Base-by-base conservation (phyloP, 2,888 invertebrate genomes). In the Torymus texanus region DNA sequence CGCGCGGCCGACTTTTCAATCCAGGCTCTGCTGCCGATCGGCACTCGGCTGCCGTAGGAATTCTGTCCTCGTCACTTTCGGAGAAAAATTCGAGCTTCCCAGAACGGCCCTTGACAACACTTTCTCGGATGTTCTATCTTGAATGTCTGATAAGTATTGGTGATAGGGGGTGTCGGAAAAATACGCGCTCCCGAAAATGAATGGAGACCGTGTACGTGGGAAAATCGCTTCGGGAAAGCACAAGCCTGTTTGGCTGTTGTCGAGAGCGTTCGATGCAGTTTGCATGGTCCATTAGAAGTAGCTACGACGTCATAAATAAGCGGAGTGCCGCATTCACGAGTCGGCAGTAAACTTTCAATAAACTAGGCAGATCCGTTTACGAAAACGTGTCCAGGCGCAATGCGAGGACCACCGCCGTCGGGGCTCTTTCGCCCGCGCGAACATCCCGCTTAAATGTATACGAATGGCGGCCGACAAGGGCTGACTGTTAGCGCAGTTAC, bases 291-390 rank as follows among this genome's bases (percentile, higher is more conserved):
- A 73, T 73, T 68, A 70, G 53, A 56, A 18, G 41, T 24, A 29
- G 51, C 53, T 70, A 65, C 21, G 63, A 13, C 16, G 70, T 21
- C 74, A 58, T 79, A 79, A 74, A 79, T 79, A 79, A 79, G 12
- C 55, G 16, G 50, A 21, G 10, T 29, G 59, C 21, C 12, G 53
- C 61, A 59, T 78, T 70, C 56, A 65, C 56, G 41, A 74, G 83
- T 82, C 81, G 83, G 84, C 83, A 85, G 86, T 88, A 87, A 87
- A 88, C 86, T 87, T 88, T 88, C 87, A 86, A 87, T 87, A 86
- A 87, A 87, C 86, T 85, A 84, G 80, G 82, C 83, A 83, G 85
- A 87, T 88, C 87, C 87, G 87, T 88, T 88, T 87, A 88, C 85
- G 84, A 85, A 85, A 86, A 87, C 83, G 85, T 84, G 84, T 85